Evolutionary conservation across 2,113 vertebrate genomes (phyloP), one percentile per base, ranked within the genome.

Genomic region (Acanthisitta chloris): DNA sequence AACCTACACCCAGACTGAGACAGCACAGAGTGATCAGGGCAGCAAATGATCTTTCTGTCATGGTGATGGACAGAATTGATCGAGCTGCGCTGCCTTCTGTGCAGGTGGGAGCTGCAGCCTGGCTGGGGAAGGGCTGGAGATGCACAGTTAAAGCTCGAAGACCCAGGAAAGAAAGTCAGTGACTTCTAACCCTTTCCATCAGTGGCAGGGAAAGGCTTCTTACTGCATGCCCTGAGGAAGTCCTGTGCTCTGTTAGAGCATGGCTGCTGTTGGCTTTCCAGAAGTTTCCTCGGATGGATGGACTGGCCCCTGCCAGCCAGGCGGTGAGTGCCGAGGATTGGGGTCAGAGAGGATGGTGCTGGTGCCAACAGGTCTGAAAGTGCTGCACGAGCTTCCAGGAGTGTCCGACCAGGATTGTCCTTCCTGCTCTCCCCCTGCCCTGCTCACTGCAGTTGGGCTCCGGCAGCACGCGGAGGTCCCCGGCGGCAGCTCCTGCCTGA

Each of bases 11-110:
- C 1, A 0, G 69, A 51, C 72, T 80, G 46, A 96, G 86, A 54
- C 82, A 73, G 76, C 65, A 26, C 3, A 2, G 82, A 88, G 80
- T 49, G 95, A 93, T 90, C 92, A 90, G 91, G 86, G 72, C 82
- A 96, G 90, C 64, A 77, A 74, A 86, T 92, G 73, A 78, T 74
- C 77, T 90, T 93, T 74, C 82, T 88, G 90, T 90, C 88, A 66
- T 73, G 0, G 0, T 48, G 76, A 86, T 13, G 64, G 93, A 92
- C 93, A 81, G 93, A 69, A 88, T 26, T 83, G 92, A 96, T 93
- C 24, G 2, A 71, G 54, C 46, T 81, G 38, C 6, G 4, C 49
- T 36, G 67, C 16, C 1, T 42, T 80, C 71, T 17, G 67, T 69
- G 88, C 90, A 45, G 88, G 58, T 43, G 73, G 66, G 48, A 82